phyloP scores from a whole-genome alignment of 2,113 vertebrate species.

The Gyps fulvus region DNA sequence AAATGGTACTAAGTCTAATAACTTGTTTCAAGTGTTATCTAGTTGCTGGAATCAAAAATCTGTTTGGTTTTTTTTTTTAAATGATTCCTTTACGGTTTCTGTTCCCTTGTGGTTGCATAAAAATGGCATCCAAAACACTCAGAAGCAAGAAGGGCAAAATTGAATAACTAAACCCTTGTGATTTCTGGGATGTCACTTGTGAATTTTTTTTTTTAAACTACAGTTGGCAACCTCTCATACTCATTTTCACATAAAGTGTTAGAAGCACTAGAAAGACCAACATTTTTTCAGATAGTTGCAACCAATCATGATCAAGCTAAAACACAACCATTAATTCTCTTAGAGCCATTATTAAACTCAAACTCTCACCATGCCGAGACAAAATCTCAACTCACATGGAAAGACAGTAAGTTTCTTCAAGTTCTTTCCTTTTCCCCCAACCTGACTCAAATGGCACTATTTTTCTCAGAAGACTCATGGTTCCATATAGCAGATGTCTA shows the following conservation, averaged over 20 bases:
- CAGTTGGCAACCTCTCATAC: background rate
- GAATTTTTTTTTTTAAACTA: background rate
- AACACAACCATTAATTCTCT: background rate
- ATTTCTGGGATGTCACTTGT: background rate
- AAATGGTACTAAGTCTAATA: background rate
- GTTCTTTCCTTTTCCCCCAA: background rate
- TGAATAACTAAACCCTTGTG: background rate
- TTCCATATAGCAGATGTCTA: conserved; percentile 33
- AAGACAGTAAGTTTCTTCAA: background rate
- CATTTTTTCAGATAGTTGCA: background rate
- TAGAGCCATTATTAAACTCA: background rate
- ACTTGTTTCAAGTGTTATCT: background rate
- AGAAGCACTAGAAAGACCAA: background rate
- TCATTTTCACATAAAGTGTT: background rate
- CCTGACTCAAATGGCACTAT: background rate
- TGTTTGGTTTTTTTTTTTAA: background rate
- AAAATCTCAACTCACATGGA: background rate
- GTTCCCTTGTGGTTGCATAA: background rate
- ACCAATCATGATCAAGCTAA: background rate
- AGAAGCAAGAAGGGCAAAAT: background rate
- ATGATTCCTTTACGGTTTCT: background rate
- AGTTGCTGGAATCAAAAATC: background rate
- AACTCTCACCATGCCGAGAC: background rate
- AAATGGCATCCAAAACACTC: background rate
- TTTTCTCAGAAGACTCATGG: background rate